phyloP scores from a whole-genome alignment of 2,797 vertebrate genomes.

The Sebastes alutus region DNA sequence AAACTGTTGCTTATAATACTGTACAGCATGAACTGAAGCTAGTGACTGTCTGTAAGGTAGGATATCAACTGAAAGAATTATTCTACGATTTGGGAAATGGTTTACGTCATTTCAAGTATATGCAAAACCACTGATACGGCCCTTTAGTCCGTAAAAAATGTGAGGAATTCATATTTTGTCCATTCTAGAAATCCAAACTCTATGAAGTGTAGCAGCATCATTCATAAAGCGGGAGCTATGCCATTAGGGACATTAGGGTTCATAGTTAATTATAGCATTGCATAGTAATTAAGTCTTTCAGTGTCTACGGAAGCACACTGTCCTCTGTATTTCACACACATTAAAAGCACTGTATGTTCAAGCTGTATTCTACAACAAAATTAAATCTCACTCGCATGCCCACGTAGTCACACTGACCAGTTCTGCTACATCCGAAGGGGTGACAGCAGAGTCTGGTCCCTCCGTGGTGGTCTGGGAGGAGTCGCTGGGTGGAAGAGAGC shows the following conservation, averaged over 20 bases:
- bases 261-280: conserved; percentile 9
- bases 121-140: background rate
- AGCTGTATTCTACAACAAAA: background rate
- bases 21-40: background rate
- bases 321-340: background rate
- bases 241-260: background rate
- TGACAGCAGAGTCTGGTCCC: conserved; percentile 95
- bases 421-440: conserved; percentile 96
- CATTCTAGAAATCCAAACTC: conserved; percentile 46
- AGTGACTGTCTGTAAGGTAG: background rate
- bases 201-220: conserved; percentile 17
- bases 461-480: conserved; percentile 98
- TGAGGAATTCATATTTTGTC: background rate
- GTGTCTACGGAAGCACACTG: background rate
- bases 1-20: background rate
- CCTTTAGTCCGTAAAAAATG: background rate
- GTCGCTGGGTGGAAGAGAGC: conserved; percentile 93
- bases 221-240: background rate
- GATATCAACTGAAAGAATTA: background rate
- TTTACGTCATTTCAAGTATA: background rate
- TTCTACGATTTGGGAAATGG: background rate
- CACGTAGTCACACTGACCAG: conserved; percentile 77
- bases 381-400: background rate
- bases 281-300: conserved; percentile 8
- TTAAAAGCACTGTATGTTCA: background rate